Conservation (phyloP, 2,888 invertebrate species). For the Napeogenes inachia region DNA sequence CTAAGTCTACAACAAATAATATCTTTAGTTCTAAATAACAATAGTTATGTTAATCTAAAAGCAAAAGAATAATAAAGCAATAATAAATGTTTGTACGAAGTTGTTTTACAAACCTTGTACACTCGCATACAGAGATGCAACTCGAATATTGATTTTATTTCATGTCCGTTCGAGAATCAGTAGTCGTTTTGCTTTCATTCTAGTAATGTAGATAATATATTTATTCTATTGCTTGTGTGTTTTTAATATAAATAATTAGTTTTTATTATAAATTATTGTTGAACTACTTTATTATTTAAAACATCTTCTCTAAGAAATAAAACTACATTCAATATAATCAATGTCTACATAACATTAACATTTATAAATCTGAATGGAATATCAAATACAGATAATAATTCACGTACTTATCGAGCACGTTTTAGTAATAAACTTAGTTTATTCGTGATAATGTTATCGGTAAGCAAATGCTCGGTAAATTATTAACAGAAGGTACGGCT, state of each 20-base stretch:
- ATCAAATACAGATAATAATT: slow-evolving; percentile 17
- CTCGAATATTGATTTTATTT: neutral
- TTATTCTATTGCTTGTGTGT: no score
- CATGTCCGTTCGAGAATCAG: neutral
- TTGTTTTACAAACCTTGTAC: neutral
- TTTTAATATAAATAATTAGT: neutral
- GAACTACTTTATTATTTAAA: no score
- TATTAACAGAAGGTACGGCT: slow-evolving; percentile 16
- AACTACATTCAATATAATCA: no score
- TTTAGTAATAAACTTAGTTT: slow-evolving; percentile 23
- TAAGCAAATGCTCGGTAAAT: slow-evolving; percentile 25
- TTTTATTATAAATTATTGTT: neutral
- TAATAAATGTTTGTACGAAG: no score
- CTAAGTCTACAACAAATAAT: no score
- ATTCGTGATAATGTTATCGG: slow-evolving; percentile 24
- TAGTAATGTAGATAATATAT: neutral
- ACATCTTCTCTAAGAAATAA: no score
- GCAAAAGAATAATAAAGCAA: no score
- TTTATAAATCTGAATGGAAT: slow-evolving; percentile 4
- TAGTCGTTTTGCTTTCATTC: neutral
- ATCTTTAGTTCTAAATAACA: no score
- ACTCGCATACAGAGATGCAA: neutral
- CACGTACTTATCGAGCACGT: slow-evolving; percentile 19
- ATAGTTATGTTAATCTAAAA: no score
- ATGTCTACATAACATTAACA: no score